A percentile compares a stretch with the other conserved stretches of the same genome.
These are phyloP conservation scores for Setophaga coronata DNA, from an alignment of 2,113 vertebrate species.

Conservation along the genomic window DNA sequence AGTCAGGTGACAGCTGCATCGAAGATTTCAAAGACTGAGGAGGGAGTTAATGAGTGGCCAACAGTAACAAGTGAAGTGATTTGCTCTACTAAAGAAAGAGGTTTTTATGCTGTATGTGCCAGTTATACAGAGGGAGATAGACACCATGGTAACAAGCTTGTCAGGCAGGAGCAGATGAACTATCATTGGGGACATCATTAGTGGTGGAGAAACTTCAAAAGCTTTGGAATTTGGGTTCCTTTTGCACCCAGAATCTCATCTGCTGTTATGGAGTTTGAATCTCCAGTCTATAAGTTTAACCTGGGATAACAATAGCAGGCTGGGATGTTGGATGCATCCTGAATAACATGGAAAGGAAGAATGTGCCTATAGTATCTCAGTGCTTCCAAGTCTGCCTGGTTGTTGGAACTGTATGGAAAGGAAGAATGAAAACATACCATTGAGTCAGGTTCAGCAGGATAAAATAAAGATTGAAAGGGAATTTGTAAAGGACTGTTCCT, in stretches of 20 bases:
- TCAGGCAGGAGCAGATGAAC: slow-evolving; percentile 41
- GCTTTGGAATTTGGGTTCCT: neutral
- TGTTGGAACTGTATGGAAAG: neutral
- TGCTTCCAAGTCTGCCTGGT: neutral
- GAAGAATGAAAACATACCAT: neutral
- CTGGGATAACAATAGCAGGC: neutral
- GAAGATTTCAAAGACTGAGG: neutral
- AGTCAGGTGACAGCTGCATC: neutral
- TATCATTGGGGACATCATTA: slow-evolving; percentile 28
- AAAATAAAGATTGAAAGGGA: neutral
- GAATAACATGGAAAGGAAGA: neutral
- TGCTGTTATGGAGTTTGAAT: neutral
- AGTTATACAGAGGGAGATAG: slow-evolving; percentile 24
- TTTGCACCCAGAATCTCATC: neutral
- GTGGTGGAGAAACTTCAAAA: slow-evolving; percentile 31
- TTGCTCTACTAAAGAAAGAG: slow-evolving; percentile 27
- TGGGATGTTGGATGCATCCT: neutral
- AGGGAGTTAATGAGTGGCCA: slow-evolving; percentile 18
- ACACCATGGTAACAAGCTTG: slow-evolving; percentile 59
- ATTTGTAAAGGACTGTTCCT: neutral
- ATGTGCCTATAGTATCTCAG: neutral
- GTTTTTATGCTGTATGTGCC: slow-evolving; percentile 12
- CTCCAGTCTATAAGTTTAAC: neutral
- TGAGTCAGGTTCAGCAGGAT: neutral
- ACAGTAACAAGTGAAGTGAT: slow-evolving; percentile 29